Percentiles rank a stretch among this genome's conserved stretches.
Evolutionary conservation across 2,113 vertebrate species (phyloP).

Genomic region (Aepyceros melampus): DNA sequence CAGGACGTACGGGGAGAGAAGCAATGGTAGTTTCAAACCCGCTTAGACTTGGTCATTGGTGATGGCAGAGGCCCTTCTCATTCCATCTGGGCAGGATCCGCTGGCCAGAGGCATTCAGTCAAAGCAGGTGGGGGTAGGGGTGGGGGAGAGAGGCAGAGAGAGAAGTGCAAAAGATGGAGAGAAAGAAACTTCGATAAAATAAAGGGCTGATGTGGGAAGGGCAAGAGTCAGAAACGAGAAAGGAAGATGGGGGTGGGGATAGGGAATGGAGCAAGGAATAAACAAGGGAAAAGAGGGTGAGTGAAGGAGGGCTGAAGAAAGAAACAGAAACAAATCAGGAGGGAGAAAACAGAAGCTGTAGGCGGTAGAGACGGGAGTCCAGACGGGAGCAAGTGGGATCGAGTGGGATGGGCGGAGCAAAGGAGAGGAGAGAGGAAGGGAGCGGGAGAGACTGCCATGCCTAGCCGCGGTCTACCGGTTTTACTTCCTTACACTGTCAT

Average conservation of each 20-base stretch:
- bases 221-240: constrained; percentile 50
- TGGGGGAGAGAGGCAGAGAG: not conserved
- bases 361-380: not conserved
- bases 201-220: not conserved
- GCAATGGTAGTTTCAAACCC: constrained; percentile 27
- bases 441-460: constrained; percentile 83
- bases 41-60: constrained; percentile 23
- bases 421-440: constrained; percentile 55
- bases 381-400: not conserved
- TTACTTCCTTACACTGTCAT: constrained; percentile 89
- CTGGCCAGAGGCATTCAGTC: constrained; percentile 54
- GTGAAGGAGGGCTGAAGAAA: not conserved
- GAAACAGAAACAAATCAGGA: not conserved
- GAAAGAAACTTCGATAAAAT: not conserved
- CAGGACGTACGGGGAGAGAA: not conserved
- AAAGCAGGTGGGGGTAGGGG: not conserved
- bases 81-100: constrained; percentile 27
- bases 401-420: not conserved
- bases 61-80: constrained; percentile 44
- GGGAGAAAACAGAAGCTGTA: not conserved
- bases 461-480: constrained; percentile 82
- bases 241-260: not conserved
- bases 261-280: not conserved
- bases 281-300: not conserved
- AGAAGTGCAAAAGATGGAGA: not conserved